Base-by-base conservation (phyloP, 2,797 vertebrate genomes). In the Onychomys leucogaster region DNA sequence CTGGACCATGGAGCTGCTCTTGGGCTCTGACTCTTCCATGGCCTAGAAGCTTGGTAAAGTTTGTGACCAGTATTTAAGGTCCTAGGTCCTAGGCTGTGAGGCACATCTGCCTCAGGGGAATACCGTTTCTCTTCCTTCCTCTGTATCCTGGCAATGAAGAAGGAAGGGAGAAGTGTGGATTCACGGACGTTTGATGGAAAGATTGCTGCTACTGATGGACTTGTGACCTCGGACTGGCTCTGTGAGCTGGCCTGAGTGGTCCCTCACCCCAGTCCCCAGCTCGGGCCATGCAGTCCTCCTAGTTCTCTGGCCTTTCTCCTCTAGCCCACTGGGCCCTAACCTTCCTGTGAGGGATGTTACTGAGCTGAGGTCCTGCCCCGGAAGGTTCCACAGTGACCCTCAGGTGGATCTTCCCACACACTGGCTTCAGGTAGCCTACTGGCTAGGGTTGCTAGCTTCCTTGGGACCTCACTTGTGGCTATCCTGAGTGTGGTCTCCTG, bases 41-140 rank as follows among this genome's bases (percentile, higher is more conserved):
- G 85, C 63, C 55, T 90, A 5, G 10, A 13, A 61, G 23, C 86
- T 93, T n/a, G 89, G 77, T 52, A 41, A 41, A 82, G 78, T 80
- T 86, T 76, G n/a, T 78, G 63, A 94, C 52, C 71, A 37, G 65
- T 67, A 55, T 71, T 65, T 23, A 59, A 94, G 71, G 63, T 78
- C 49, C 37, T 88, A 34, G 73, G 88, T 95, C 90, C 94, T 85
- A 46, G 69, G 77, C 73, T 95, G 32, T 37, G 89, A 94, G 75
- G 81, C 2, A 0, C 2, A 0, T 81, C 90, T 92, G 90, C 94
- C 73, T 85, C 0, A 25, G 17, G 61, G 91, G 41, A 92, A 90
- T 86, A 90, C 71, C 83, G 3, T 80, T 87, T 95, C 90, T 96
- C 86, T 32, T 59, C n/a, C 61, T 97, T 89, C 77, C 61, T 95